phyloP scores from a whole-genome alignment of 2,888 invertebrate genomes.

The Apamea epomidion region DNA sequence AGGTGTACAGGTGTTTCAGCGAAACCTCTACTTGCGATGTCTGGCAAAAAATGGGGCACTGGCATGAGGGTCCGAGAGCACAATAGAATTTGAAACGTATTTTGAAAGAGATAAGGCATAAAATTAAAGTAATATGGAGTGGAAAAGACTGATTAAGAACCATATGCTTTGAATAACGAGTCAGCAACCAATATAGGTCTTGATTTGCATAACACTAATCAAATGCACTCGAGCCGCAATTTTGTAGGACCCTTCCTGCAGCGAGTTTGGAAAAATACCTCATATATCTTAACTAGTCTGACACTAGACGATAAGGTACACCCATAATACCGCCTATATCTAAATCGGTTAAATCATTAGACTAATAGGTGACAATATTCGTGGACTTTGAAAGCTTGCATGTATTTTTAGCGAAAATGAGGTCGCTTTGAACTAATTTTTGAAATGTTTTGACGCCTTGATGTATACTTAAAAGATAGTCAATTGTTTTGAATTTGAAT shows the following conservation, averaged over 20 bases:
- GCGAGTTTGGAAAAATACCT: slow-evolving; percentile 10
- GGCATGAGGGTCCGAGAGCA: slow-evolving; percentile 11
- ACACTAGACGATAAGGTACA: slow-evolving; percentile 42
- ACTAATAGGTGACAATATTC: slow-evolving; percentile 42
- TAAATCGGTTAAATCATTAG: slow-evolving; percentile 57
- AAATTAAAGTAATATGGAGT: slow-evolving; percentile 8
- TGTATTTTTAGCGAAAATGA: slow-evolving; percentile 14
- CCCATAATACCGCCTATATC: slow-evolving; percentile 55
- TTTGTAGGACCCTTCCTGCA: not conserved
- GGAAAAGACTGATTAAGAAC: slow-evolving; percentile 3
- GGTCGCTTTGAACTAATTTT: slow-evolving; percentile 19
- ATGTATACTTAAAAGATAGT: not conserved
- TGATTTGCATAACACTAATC: slow-evolving; percentile 23
- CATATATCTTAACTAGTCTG: slow-evolving; percentile 28
- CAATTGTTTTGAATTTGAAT: slow-evolving; percentile 35
- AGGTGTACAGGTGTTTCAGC: slow-evolving; percentile 57
- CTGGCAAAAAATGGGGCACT: slow-evolving; percentile 57
- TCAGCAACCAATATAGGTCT: slow-evolving; percentile 12
- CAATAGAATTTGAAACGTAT: slow-evolving; percentile 38
- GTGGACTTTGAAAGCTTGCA: slow-evolving; percentile 18
- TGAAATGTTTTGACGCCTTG: slow-evolving; percentile 8
- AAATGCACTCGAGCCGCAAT: not conserved
- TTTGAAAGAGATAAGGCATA: slow-evolving; percentile 17
- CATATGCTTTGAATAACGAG: slow-evolving; percentile 26
- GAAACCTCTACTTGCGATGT: slow-evolving; percentile 35